Percentiles rank a stretch among this genome's conserved stretches.
phyloP scores from a whole-genome alignment of 92 coral and sea anemone genomes.

The Zoanthus sociatus region DNA sequence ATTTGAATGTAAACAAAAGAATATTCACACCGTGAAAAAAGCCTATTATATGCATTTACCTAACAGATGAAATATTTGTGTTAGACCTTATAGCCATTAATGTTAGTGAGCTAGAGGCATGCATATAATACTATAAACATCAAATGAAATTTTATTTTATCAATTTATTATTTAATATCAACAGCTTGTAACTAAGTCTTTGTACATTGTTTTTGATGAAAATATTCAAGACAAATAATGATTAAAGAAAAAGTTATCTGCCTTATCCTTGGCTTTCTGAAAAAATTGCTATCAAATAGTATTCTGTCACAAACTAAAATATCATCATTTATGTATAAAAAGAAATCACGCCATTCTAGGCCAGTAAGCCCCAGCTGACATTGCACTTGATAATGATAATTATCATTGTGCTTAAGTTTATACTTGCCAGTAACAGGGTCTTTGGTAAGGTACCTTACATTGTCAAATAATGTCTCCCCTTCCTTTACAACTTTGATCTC shows the following conservation, averaged over 20 bases:
- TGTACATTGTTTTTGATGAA: too few relatives aligned
- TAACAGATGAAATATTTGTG: too few relatives aligned
- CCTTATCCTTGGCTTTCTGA: neutral
- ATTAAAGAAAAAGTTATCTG: neutral
- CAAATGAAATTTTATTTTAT: too few relatives aligned
- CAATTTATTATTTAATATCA: too few relatives aligned
- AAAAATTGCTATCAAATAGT: neutral
- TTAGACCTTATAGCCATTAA: too few relatives aligned
- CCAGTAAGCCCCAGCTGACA: conserved; percentile 65
- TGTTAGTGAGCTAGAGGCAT: too few relatives aligned
- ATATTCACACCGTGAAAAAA: too few relatives aligned
- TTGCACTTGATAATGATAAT: conserved; percentile 55
- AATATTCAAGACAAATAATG: too few relatives aligned
- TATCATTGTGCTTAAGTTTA: conserved; percentile 35
- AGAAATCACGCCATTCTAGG: conserved; percentile 14
- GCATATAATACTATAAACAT: too few relatives aligned
- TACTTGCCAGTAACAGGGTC: conserved; percentile 16
- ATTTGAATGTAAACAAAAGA: too few relatives aligned
- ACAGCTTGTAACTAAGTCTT: too few relatives aligned
- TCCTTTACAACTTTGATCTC: conserved; percentile 63
- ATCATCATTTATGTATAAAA: neutral
- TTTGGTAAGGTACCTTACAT: conserved; percentile 54
- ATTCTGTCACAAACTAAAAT: neutral
- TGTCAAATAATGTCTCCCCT: conserved; percentile 47
- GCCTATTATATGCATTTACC: too few relatives aligned